Conservation (phyloP, 2,888 invertebrate species). For the Sicus ferrugineus region DNA sequence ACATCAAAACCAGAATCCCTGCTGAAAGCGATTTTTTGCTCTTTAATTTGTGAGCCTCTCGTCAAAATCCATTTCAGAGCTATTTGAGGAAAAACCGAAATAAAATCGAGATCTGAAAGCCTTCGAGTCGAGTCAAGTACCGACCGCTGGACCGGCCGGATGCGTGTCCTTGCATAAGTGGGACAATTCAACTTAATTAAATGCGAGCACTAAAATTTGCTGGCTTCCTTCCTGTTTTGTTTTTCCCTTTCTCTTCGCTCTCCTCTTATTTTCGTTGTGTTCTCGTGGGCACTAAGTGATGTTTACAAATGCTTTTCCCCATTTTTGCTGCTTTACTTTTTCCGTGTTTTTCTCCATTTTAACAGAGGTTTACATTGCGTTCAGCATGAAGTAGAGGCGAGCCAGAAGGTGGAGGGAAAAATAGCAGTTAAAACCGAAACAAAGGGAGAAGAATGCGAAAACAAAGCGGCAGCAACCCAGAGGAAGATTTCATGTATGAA, state of each 20-base stretch:
- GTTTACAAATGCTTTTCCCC: not conserved
- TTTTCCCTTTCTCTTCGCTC: not conserved
- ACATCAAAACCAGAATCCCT: not conserved
- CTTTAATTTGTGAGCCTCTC: not conserved
- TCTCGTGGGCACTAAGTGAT: not conserved
- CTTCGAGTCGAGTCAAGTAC: not conserved
- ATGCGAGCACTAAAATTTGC: slow-evolving; percentile 17
- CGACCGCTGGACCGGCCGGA: not conserved
- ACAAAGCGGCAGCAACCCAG: too few relatives aligned
- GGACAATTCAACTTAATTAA: slow-evolving; percentile 36
- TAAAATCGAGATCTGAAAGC: not conserved
- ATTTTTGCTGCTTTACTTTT: not conserved
- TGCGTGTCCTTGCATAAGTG: slow-evolving; percentile 34
- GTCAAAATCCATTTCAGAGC: not conserved
- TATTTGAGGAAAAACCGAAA: not conserved
- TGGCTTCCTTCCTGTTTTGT: not conserved
- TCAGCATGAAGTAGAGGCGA: not conserved
- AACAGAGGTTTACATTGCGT: not conserved
- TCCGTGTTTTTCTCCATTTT: slow-evolving; percentile 7
- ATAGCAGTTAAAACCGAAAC: not conserved
- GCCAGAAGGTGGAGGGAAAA: not conserved
- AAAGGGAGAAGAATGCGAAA: too few relatives aligned
- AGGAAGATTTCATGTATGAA: too few relatives aligned
- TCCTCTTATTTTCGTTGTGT: not conserved
- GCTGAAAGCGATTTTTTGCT: not conserved